phyloP scores from a whole-genome alignment of 2,113 vertebrate genomes.

The Nymphicus hollandicus region DNA sequence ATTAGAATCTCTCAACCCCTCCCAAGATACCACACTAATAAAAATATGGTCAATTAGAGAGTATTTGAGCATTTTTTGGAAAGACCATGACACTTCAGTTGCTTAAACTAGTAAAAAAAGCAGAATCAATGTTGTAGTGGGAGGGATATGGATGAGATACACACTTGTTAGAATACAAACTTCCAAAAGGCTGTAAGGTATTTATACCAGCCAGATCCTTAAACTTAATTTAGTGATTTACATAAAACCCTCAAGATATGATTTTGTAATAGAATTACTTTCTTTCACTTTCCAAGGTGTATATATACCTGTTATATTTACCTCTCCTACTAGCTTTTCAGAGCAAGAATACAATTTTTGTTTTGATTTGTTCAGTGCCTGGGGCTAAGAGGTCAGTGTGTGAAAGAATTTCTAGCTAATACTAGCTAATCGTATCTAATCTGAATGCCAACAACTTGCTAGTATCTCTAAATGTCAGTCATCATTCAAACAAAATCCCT shows the following conservation, averaged over 20 bases:
- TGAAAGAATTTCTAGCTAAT: not conserved
- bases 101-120: not conserved
- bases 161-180: not conserved
- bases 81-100: not conserved
- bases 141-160: accelerated
- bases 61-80: not conserved
- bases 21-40: not conserved
- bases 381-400: not conserved
- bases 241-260: not conserved
- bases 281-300: not conserved
- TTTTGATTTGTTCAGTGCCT: not conserved
- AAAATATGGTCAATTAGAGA: not conserved
- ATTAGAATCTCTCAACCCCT: not conserved
- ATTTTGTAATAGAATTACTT: not conserved
- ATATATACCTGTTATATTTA: not conserved
- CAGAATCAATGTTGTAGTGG: not conserved
- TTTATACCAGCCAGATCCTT: not conserved
- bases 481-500: not conserved
- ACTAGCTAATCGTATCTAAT: not conserved
- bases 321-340: not conserved
- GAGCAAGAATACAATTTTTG: not conserved
- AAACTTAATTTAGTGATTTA: not conserved
- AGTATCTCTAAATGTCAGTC: not conserved
- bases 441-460: not conserved
- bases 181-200: not conserved